Percentiles rank a stretch among this genome's conserved stretches.
phyloP scores from a whole-genome alignment of 2,888 invertebrate species.

The Chironomus tentans region DNA sequence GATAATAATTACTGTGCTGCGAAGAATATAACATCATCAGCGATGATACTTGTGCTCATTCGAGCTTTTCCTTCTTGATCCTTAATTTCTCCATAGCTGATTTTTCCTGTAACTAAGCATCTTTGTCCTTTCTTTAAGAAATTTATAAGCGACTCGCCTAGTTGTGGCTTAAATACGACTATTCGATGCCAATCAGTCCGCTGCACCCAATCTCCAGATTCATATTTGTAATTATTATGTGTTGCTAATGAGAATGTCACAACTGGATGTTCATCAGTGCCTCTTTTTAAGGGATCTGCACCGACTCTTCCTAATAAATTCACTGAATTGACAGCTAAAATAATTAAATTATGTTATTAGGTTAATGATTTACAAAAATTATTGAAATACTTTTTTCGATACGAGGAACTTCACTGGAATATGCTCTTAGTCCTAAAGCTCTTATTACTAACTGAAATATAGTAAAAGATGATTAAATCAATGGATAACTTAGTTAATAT shows the following conservation, averaged over 20 bases:
- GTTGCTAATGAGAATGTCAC: constrained; percentile 85
- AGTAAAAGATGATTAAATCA: background rate
- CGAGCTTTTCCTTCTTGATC: constrained; percentile 63
- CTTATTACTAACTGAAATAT: background rate
- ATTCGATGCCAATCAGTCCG: constrained; percentile 89
- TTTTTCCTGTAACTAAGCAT: constrained; percentile 68
- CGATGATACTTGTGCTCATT: constrained; percentile 70
- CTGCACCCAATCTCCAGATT: constrained; percentile 68
- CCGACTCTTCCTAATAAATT: constrained; percentile 80
- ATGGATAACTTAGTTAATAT: background rate
- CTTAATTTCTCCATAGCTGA: constrained; percentile 77
- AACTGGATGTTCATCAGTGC: constrained; percentile 72
- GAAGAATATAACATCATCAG: constrained; percentile 76
- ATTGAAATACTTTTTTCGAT: constrained; percentile 18
- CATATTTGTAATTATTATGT: constrained; percentile 73
- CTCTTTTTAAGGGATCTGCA: constrained; percentile 78
- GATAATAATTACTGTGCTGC: constrained; percentile 36
- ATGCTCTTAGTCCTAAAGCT: background rate
- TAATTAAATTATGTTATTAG: background rate
- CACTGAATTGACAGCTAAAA: constrained; percentile 69
- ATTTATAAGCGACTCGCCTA: constrained; percentile 69
- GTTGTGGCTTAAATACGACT: constrained; percentile 73
- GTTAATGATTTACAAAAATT: background rate
- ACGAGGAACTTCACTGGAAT: constrained; percentile 3
- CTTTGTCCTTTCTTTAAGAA: constrained; percentile 80